Evolutionary conservation across 2,888 invertebrate genomes (phyloP).

Genomic region (Vanessa cardui): DNA sequence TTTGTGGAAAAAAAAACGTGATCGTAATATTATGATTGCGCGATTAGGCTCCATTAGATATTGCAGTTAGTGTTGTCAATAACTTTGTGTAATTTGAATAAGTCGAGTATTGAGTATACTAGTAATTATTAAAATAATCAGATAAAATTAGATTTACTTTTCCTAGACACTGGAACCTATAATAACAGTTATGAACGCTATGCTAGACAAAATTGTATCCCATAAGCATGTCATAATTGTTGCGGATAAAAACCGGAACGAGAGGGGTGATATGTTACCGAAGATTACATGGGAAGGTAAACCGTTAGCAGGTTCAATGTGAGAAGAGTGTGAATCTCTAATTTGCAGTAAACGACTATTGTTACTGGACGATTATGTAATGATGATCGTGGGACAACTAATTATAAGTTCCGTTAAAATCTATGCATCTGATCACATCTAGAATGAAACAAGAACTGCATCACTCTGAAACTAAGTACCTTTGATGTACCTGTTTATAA

Average conservation of each 20-base stretch:
- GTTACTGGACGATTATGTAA: conserved; percentile 31
- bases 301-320: conserved; percentile 64
- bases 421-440: conserved; percentile 3
- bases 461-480: background rate
- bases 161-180: conserved; percentile 6
- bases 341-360: conserved; percentile 55
- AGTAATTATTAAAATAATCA: too few species aligned
- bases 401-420: conserved; percentile 31
- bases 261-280: conserved; percentile 15
- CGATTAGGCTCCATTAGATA: too few species aligned
- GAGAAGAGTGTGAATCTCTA: conserved; percentile 71
- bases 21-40: too few species aligned
- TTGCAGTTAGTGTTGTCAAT: too few species aligned
- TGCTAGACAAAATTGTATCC: conserved; percentile 11
- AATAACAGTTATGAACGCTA: conserved; percentile 1
- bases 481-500: too few species aligned
- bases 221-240: conserved; percentile 20
- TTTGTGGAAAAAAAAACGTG: too few species aligned
- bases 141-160: conserved; percentile 22
- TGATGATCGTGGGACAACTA: conserved; percentile 30
- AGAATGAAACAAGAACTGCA: background rate
- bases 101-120: too few species aligned
- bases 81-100: too few species aligned
- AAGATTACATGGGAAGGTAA: conserved; percentile 41
- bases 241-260: conserved; percentile 30